These are phyloP conservation scores for Strongylocentrotus purpuratus DNA, from an alignment of 35 echinoderm and acorn worm species.

Conservation along the genomic window DNA sequence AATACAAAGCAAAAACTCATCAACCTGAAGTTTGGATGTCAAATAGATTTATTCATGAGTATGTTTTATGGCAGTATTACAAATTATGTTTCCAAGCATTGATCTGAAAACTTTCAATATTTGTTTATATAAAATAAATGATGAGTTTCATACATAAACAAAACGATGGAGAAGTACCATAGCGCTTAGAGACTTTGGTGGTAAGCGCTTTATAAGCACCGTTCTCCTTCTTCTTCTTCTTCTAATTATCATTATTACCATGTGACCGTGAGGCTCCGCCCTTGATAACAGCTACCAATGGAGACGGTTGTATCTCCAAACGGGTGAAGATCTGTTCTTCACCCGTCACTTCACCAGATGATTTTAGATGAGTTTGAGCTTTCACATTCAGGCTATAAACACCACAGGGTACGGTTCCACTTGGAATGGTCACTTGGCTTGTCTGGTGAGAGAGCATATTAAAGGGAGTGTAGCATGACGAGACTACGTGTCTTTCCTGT, in stretches of 20 bases:
- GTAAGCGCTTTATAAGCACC: too few species aligned
- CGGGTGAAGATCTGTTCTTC: neutral
- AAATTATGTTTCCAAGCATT: too few species aligned
- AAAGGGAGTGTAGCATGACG: neutral
- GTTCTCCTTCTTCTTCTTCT: too few species aligned
- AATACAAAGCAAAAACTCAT: too few species aligned
- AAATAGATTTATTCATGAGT: too few species aligned
- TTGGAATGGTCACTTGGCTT: neutral
- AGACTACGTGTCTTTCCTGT: too few species aligned
- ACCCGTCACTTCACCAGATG: neutral
- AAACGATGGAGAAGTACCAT: neutral
- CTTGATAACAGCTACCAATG: conserved; percentile 21
- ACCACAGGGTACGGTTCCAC: neutral
- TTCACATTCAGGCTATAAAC: neutral
- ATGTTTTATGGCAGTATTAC: too few species aligned
- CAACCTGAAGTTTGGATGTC: too few species aligned
- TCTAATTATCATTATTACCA: neutral
- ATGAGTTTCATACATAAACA: too few species aligned
- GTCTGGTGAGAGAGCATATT: neutral
- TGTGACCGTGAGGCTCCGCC: conserved; percentile 10
- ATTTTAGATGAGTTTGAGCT: neutral
- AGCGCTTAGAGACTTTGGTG: too few species aligned
- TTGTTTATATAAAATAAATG: too few species aligned
- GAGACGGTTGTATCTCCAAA: neutral
- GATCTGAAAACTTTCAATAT: too few species aligned